Conservation (phyloP, 1,140 invertebrate species). For the Idris sp. region DNA sequence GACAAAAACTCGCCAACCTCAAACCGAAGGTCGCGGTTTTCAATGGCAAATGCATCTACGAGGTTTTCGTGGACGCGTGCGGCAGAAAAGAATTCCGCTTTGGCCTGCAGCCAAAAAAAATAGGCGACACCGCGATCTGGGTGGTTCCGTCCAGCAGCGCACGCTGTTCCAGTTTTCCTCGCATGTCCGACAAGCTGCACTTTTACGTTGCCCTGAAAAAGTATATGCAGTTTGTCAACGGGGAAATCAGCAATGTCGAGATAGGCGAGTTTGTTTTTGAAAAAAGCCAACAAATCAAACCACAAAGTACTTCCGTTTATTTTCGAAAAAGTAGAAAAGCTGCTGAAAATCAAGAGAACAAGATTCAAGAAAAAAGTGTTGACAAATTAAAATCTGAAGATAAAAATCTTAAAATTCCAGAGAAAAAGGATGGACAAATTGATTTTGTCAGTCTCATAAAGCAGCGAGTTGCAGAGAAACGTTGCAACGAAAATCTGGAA, state of each 20-base stretch:
- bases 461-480: constrained; percentile 61
- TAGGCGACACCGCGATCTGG: constrained; percentile 72
- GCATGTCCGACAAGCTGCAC: constrained; percentile 75
- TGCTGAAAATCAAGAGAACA: constrained; percentile 4
- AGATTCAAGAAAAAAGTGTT: constrained; percentile 1
- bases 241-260: constrained; percentile 66
- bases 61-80: constrained; percentile 68
- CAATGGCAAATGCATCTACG: constrained; percentile 76
- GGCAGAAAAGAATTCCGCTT: constrained; percentile 67
- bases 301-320: too few relatives aligned
- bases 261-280: constrained; percentile 70
- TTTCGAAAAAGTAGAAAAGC: constrained; percentile 50
- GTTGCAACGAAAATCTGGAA: too few relatives aligned
- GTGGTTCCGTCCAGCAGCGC: constrained; percentile 76
- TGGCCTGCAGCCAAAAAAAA: constrained; percentile 69
- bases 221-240: constrained; percentile 70
- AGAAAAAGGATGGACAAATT: constrained; percentile 12
- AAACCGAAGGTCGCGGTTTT: constrained; percentile 75
- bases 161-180: constrained; percentile 74
- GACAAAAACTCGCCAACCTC: constrained; percentile 69
- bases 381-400: neutral
- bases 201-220: constrained; percentile 73
- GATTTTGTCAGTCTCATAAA: constrained; percentile 73
- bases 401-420: constrained; percentile 3
- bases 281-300: constrained; percentile 67